phyloP scores from a whole-genome alignment of 2,888 invertebrate genomes.

The Ophraella communa region DNA sequence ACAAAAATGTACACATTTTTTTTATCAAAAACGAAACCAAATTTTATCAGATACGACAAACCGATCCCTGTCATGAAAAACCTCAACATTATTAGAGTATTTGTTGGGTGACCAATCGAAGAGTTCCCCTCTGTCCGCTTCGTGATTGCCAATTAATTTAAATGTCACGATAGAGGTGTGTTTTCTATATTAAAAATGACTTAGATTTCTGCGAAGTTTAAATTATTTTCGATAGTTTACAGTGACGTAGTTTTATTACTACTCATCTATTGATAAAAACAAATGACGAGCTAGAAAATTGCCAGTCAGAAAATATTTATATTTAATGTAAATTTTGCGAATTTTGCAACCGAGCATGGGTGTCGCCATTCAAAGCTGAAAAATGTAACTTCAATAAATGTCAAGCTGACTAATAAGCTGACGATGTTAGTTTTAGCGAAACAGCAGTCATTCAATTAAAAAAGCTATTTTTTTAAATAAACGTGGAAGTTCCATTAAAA shows the following conservation, averaged over 20 bases:
- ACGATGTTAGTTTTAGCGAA: too few species aligned
- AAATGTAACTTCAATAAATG: too few species aligned
- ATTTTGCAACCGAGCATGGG: too few species aligned
- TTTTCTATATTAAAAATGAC: background rate
- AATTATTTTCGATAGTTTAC: background rate
- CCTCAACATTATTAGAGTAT: background rate
- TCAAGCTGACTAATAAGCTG: too few species aligned
- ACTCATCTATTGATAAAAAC: background rate
- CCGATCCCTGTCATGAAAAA: conserved; percentile 48
- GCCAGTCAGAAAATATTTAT: too few species aligned
- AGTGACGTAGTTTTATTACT: background rate
- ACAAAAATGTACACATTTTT: background rate
- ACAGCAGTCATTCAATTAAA: too few species aligned
- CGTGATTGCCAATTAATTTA: background rate
- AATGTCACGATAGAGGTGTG: conserved; percentile 5
- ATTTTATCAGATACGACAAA: conserved; percentile 17
- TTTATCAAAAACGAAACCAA: conserved; percentile 1
- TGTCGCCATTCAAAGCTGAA: too few species aligned
- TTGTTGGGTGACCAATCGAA: background rate
- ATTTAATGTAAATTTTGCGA: too few species aligned
- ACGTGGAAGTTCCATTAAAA: too few species aligned
- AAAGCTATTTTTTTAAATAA: too few species aligned
- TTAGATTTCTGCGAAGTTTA: background rate
- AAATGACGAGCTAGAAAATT: background rate
- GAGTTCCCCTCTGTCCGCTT: background rate